These are phyloP conservation scores for Coleophora deauratella DNA, from an alignment of 2,888 invertebrate species.

Conservation along the genomic window DNA sequence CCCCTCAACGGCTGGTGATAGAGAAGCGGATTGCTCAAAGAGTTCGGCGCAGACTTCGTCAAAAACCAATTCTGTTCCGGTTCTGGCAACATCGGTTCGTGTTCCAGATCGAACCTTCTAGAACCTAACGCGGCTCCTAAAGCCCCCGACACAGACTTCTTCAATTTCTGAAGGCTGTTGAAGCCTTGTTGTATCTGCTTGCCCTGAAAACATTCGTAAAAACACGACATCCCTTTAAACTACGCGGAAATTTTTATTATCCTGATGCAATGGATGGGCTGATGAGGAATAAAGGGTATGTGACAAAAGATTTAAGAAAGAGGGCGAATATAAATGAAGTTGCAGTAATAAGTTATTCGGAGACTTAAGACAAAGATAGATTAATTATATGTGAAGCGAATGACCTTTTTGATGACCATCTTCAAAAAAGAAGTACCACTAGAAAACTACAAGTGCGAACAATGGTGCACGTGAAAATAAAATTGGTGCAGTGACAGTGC, in stretches of 20 bases:
- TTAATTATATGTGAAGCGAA: no score
- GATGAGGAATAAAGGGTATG: conserved; percentile 61
- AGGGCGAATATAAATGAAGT: neutral
- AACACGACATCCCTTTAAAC: conserved; percentile 71
- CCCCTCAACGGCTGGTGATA: conserved; percentile 41
- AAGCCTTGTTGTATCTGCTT: conserved; percentile 71
- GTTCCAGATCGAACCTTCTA: conserved; percentile 63
- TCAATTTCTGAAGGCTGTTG: conserved; percentile 81
- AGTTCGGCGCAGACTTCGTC: conserved; percentile 86
- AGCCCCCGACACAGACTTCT: conserved; percentile 80
- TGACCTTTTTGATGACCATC: no score
- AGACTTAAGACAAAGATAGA: no score
- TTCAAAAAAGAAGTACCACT: no score
- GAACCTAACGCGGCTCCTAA: conserved; percentile 67
- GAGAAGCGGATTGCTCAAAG: conserved; percentile 77
- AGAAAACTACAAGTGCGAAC: no score
- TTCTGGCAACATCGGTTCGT: conserved; percentile 65
- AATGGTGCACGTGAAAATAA: no score
- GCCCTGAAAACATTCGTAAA: conserved; percentile 71
- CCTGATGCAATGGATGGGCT: conserved; percentile 25
- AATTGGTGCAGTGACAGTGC: conserved; percentile 1
- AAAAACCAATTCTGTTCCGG: conserved; percentile 83
- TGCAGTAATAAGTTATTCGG: neutral
- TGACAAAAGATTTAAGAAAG: neutral
- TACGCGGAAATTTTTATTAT: conserved; percentile 41